Evolutionary conservation across 2,113 vertebrate species (phyloP), one percentile per base, ranked within the genome.

Genomic region (Zosterops lateralis): DNA sequence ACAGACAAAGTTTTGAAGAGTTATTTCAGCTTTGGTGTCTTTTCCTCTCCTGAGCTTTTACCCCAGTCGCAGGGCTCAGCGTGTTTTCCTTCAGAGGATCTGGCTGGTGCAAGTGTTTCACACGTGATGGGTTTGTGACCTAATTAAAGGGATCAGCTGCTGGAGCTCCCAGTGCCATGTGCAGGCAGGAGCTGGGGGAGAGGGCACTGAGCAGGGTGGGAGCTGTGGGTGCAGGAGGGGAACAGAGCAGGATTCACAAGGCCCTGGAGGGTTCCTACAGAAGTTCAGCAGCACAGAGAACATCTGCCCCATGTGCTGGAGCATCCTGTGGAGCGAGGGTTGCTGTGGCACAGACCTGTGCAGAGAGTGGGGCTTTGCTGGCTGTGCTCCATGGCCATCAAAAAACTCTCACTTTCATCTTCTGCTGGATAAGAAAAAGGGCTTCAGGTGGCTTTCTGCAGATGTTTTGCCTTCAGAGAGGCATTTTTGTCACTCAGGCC

Each of bases 121-220:
- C 54, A 9, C 21, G n/a, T 92, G 91, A 91, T 95, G 62, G 47
- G 10, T 85, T 87, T 4, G 14, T 96, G 96, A 95, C 95, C 96
- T 95, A 95, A 96, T 95, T 95, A 96, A 80, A 58, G 80, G 91
- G 94, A 95, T 95, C 93, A 94, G 95, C 80, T 94, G 73, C 85
- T 58, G 3, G 32, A 64, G 77, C 83, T 92, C 40, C 92, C 77
- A 9, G 82, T 14, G 75, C 65, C 20, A 60, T 29, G 84, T 28
- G 73, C 15, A 0, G 44, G n/a, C 5, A 7, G 48, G 64, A 78
- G 66, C 47, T 12, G 56, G 24, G 66, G 54, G 45, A 57, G 60
- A 86, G 64, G 78, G 38, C 1, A 5, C 60, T 5, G 60, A 38
- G 42, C 6, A 1, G 80, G 12, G 28, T 22, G 84, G 68, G 64